Percentiles rank a stretch among this genome's conserved stretches.
Evolutionary conservation across 1,140 invertebrate genomes (phyloP).

Genomic region (Drosophila subpulchrella): DNA sequence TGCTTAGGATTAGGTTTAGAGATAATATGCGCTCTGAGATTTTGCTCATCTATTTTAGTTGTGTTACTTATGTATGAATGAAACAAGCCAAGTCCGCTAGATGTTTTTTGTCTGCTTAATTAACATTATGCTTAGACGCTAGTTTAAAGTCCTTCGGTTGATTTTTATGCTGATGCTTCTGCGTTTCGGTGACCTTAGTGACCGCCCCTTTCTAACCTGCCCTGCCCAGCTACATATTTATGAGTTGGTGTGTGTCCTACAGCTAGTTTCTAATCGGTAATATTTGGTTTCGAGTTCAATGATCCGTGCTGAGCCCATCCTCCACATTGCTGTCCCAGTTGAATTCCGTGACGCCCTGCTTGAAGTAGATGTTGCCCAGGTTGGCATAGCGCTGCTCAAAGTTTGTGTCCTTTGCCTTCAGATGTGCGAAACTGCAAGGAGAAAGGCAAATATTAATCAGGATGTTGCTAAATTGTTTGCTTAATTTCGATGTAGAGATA

Average conservation of each 20-base stretch:
- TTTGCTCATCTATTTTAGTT: constrained; percentile 21
- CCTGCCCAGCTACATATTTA: constrained; percentile 29
- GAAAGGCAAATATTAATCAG: neutral
- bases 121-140: constrained; percentile 74
- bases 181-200: constrained; percentile 19
- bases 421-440: constrained; percentile 89
- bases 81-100: constrained; percentile 49
- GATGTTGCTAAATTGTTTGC: neutral
- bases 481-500: too few species aligned
- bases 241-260: constrained; percentile 40
- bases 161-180: constrained; percentile 47
- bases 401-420: constrained; percentile 91
- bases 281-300: constrained; percentile 80
- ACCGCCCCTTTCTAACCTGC: constrained; percentile 19
- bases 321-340: constrained; percentile 94
- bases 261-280: constrained; percentile 66
- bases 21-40: constrained; percentile 52
- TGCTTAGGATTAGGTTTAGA: constrained; percentile 25
- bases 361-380: constrained; percentile 89
- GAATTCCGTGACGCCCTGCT: constrained; percentile 91
- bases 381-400: constrained; percentile 92
- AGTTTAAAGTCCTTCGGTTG: constrained; percentile 78
- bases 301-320: constrained; percentile 86
- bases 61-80: constrained; percentile 24
- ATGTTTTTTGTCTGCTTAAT: constrained; percentile 42